Conservation (phyloP, 1,140 invertebrate genomes). For the Sarcophaga peregrina region DNA sequence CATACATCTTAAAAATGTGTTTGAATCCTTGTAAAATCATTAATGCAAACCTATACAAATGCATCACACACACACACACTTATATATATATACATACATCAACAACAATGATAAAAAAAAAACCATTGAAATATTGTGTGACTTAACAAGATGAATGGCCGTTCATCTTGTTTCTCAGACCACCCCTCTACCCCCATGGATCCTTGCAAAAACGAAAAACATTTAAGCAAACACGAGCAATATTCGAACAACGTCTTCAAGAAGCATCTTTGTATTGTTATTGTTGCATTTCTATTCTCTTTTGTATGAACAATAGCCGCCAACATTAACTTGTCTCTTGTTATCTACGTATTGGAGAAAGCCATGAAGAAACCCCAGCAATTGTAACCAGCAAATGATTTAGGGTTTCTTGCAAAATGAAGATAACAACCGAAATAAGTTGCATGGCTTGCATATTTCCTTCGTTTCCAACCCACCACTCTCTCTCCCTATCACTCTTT, state of each 20-base stretch:
- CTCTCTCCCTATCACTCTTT: too few relatives aligned
- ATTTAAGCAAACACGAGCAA: too few relatives aligned
- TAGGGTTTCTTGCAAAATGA: not conserved
- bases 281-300: not conserved
- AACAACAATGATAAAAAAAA: too few relatives aligned
- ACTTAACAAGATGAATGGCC: too few relatives aligned
- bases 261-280: not conserved
- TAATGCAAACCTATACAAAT: not conserved
- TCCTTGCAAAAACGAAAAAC: not conserved
- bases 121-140: not conserved
- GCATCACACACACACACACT: not conserved
- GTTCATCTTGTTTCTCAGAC: too few relatives aligned
- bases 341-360: not conserved
- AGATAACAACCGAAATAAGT: not conserved
- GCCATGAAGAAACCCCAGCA: not conserved
- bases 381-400: not conserved
- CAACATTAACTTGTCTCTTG: too few relatives aligned
- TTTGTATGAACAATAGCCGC: too few relatives aligned
- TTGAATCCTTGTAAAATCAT: not conserved
- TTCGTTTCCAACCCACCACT: too few relatives aligned
- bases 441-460: slow-evolving; percentile 18
- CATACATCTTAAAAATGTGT: not conserved
- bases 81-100: not conserved
- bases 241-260: slow-evolving; percentile 36
- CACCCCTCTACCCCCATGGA: too few relatives aligned